These are phyloP conservation scores for Hetaerina titia DNA, from an alignment of 2,888 invertebrate species.

Conservation along the genomic window DNA sequence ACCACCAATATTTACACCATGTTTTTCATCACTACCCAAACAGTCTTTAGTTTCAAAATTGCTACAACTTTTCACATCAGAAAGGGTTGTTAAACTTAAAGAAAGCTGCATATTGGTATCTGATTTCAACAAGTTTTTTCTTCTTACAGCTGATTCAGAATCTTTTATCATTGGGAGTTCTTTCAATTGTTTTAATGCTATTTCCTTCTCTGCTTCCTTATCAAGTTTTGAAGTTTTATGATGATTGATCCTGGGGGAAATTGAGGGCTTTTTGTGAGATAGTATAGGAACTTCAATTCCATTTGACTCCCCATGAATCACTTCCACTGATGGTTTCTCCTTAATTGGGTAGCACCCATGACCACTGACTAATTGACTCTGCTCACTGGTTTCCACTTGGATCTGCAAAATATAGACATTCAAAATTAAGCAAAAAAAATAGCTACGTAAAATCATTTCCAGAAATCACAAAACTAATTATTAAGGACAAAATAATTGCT, in stretches of 20 bases:
- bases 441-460: neutral
- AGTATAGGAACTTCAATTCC: neutral
- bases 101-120: neutral
- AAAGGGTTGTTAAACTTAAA: neutral
- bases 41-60: neutral
- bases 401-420: neutral
- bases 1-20: neutral
- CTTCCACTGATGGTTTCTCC: neutral
- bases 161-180: constrained; percentile 76
- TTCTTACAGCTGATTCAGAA: constrained; percentile 3
- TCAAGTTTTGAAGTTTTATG: constrained; percentile 74
- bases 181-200: constrained; percentile 80
- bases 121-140: neutral
- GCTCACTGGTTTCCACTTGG: neutral
- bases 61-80: neutral
- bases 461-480: too few relatives aligned
- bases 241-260: constrained; percentile 36
- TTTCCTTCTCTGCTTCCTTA: constrained; percentile 78
- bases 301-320: neutral
- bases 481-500: too few relatives aligned
- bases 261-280: neutral
- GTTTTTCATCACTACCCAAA: neutral
- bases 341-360: neutral
- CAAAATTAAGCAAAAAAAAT: neutral
- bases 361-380: neutral